Conservation (phyloP, 2,113 vertebrate genomes). For the Nicator chloris region DNA sequence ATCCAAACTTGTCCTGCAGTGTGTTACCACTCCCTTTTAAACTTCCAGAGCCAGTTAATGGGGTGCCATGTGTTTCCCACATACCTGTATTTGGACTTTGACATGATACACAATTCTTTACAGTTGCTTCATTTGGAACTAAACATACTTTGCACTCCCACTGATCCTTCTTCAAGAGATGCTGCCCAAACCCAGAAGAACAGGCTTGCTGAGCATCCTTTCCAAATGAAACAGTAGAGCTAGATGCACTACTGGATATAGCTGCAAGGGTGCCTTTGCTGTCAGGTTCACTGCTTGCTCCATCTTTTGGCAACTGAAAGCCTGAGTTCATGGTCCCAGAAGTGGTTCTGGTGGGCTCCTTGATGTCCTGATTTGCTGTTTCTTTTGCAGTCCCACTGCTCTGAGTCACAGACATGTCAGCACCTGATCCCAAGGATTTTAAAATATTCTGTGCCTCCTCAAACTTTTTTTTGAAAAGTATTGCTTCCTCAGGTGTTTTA, state of each 20-base stretch:
- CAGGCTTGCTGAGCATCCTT: slow-evolving; percentile 58
- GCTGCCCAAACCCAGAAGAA: slow-evolving; percentile 66
- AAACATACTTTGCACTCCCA: slow-evolving; percentile 84
- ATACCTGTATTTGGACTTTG: slow-evolving; percentile 45
- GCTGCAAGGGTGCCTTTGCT: background rate
- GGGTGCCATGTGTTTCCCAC: background rate
- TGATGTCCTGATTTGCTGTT: slow-evolving; percentile 17
- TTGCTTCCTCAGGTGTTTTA: slow-evolving; percentile 92
- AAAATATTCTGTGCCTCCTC: slow-evolving; percentile 85
- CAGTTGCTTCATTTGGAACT: slow-evolving; percentile 74
- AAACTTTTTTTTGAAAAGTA: slow-evolving; percentile 92
- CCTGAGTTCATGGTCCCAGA: slow-evolving; percentile 62
- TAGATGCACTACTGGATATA: background rate
- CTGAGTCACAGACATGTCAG: background rate
- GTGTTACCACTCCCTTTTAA: slow-evolving; percentile 27
- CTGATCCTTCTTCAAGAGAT: slow-evolving; percentile 76
- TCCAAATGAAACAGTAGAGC: slow-evolving; percentile 67
- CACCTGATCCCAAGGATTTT: slow-evolving; percentile 50
- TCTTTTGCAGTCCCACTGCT: slow-evolving; percentile 42
- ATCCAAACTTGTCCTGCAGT: slow-evolving; percentile 50
- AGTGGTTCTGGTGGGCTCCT: slow-evolving; percentile 47
- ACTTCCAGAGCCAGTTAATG: slow-evolving; percentile 8
- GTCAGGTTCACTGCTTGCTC: slow-evolving; percentile 61
- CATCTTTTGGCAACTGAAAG: slow-evolving; percentile 79
- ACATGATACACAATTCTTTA: slow-evolving; percentile 77